These are phyloP conservation scores for Cryptoprocta ferox DNA, from an alignment of 2,797 vertebrate genomes.

Conservation along the genomic window DNA sequence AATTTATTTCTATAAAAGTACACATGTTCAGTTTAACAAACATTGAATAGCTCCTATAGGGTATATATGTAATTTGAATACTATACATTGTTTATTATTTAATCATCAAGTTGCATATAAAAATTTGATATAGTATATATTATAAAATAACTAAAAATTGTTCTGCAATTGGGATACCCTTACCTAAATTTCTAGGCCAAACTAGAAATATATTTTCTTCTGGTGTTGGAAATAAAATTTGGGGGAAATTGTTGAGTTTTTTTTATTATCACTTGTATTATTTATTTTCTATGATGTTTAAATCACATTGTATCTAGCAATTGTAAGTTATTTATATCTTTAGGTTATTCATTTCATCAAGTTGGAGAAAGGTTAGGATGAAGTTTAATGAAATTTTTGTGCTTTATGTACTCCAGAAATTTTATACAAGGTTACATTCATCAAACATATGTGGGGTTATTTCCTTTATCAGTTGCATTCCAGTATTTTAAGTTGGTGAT, in stretches of 20 bases:
- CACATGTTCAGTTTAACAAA: neutral
- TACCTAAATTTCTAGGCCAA: neutral
- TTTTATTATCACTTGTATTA: conserved; percentile 25
- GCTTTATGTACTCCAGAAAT: neutral
- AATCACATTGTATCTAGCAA: conserved; percentile 21
- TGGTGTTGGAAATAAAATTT: conserved; percentile 41
- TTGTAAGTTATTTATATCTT: conserved; percentile 33
- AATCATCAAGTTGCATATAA: neutral
- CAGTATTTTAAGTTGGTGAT: conserved; percentile 38
- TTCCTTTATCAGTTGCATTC: neutral
- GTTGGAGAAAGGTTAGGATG: neutral
- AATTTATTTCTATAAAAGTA: neutral
- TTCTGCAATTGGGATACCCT: neutral
- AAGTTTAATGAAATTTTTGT: conserved; percentile 34
- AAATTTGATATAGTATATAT: neutral
- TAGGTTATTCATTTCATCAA: conserved; percentile 38
- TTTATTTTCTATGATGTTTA: conserved; percentile 39
- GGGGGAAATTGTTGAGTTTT: neutral
- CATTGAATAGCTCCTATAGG: neutral
- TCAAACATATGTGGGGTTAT: neutral
- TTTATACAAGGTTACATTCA: neutral
- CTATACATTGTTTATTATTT: neutral
- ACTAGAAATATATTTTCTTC: conserved; percentile 16
- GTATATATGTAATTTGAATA: neutral
- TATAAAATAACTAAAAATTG: neutral